phyloP scores from a whole-genome alignment of 1,140 invertebrate genomes.

The Dryas iulia region DNA sequence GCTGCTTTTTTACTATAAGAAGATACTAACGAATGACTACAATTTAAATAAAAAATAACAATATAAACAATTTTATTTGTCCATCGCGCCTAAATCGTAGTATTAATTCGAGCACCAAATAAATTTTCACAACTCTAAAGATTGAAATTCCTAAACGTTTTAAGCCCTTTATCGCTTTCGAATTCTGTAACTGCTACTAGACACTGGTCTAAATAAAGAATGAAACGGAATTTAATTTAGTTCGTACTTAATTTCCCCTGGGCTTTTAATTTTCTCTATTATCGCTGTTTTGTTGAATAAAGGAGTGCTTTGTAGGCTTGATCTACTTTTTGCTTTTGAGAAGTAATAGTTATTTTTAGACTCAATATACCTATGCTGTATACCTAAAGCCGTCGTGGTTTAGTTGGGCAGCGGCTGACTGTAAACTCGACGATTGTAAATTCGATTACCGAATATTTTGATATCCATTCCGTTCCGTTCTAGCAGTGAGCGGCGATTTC shows the following conservation, averaged over 20 bases:
- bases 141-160: slow-evolving; percentile 23
- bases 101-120: neutral
- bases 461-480: too few species aligned
- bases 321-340: neutral
- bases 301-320: slow-evolving; percentile 22
- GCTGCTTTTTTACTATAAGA: too few species aligned
- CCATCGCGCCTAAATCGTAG: neutral
- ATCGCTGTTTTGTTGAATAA: slow-evolving; percentile 40
- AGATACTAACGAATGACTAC: too few species aligned
- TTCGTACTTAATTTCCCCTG: slow-evolving; percentile 63
- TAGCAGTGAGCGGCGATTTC: too few species aligned
- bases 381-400: too few species aligned
- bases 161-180: slow-evolving; percentile 19
- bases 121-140: neutral
- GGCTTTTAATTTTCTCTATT: slow-evolving; percentile 60
- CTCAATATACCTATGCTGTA: too few species aligned
- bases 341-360: neutral
- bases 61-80: neutral
- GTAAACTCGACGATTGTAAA: too few species aligned
- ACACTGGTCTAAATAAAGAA: slow-evolving; percentile 52
- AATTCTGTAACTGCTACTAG: slow-evolving; percentile 20
- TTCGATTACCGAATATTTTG: too few species aligned
- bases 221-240: slow-evolving; percentile 57
- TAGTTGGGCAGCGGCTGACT: too few species aligned
- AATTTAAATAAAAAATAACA: too few species aligned